phyloP scores from a whole-genome alignment of 1,140 invertebrate genomes.

The Neodiprion virginianus region DNA sequence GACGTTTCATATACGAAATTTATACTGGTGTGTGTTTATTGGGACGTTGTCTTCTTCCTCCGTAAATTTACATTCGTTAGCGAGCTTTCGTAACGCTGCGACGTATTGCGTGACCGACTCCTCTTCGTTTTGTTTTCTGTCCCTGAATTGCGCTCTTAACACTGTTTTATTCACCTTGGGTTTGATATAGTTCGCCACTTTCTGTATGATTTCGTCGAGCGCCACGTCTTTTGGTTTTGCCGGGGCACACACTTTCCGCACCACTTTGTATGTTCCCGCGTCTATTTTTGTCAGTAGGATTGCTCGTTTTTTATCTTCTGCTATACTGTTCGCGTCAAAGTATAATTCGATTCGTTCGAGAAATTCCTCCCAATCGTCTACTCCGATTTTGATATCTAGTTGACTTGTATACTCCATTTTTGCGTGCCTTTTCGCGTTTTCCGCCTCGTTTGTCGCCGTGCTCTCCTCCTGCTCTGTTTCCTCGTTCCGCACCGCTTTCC shows the following conservation, averaged over 20 bases:
- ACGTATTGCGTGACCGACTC: neutral
- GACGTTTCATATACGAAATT: too few relatives aligned
- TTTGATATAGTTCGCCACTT: neutral
- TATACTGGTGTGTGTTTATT: too few relatives aligned
- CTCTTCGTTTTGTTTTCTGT: neutral
- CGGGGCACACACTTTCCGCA: neutral
- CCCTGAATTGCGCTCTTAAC: neutral
- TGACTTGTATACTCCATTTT: too few relatives aligned
- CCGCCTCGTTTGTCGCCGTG: too few relatives aligned
- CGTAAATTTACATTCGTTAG: neutral
- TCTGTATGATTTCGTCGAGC: neutral
- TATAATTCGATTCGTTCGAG: too few relatives aligned
- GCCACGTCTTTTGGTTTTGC: neutral
- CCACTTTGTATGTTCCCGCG: neutral
- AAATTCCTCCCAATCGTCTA: too few relatives aligned
- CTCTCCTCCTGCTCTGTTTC: too few relatives aligned
- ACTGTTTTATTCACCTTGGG: neutral
- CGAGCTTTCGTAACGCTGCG: neutral
- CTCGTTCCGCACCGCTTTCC: too few relatives aligned
- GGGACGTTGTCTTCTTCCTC: neutral
- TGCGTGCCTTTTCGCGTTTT: too few relatives aligned
- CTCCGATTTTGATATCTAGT: too few relatives aligned
- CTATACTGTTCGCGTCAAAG: too few relatives aligned
- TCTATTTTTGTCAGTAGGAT: neutral
- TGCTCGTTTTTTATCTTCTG: constrained; percentile 24